Base-by-base conservation (phyloP, 2,888 invertebrate species). In the Herminia tarsipennalis region DNA sequence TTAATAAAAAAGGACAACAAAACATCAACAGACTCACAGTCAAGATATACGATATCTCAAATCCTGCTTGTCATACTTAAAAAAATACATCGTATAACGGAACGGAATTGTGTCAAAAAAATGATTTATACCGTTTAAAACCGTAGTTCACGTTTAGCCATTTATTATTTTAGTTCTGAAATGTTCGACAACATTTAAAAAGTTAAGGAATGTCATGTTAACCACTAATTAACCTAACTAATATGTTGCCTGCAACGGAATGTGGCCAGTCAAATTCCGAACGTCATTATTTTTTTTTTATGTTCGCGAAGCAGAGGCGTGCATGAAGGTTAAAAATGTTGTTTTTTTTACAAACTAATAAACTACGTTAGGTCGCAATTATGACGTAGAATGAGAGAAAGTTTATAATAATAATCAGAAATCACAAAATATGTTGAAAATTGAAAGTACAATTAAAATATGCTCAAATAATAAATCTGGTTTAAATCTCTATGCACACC, bases 151-250 rank as follows among this genome's bases (percentile, higher is more conserved):
- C 62, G 63, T 69, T 67, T 59, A 36, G 28, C 51, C 56, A 58
- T 61, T 65, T 55, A 63, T 66, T 67, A 68, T 56, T 52, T 50
- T 33, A 28, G 25, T 28, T 60, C 53, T 62, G 68, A 56, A 56
- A 63, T 58, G 59, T 58, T 58, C 64, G 60, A 60, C 70, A 66
- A 46, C 51, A 36, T 55, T 59, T 70, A 62, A 60, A 68, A 66
- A 65, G 62, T 49, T 39, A 59, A 51, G 59, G 69, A 71, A 73
- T 68, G 69, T 71, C 66, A 69, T 62, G 76, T 70, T 73, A 70
- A 78, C 78, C 78, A 80, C 83, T 86, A 87, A 87, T 87, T 87
- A 86, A 85, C 83, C 78, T 73, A 78, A 81, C 83, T 81, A 85
- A 83, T 81, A 77, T 45, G 48, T 38, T 50, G 48, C 53, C 43